phyloP scores from a whole-genome alignment of 2,113 vertebrate species.

The Hyperopisus bebe region DNA sequence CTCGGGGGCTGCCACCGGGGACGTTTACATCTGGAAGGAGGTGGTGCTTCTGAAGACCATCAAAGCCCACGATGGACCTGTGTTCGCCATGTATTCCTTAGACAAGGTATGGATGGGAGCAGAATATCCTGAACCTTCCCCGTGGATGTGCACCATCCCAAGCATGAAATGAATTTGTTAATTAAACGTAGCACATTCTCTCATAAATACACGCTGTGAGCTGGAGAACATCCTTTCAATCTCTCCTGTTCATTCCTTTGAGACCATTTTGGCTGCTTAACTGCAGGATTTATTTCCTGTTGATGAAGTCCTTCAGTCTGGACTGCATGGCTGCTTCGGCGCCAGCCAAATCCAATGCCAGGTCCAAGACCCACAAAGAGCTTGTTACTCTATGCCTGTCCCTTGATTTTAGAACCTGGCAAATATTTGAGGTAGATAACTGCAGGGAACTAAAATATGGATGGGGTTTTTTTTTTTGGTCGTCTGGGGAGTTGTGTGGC shows the following conservation, averaged over 20 bases:
- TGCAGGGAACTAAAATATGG: background rate
- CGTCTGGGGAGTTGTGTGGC: background rate
- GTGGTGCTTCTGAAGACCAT: constrained; percentile 80
- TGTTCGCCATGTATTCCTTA: constrained; percentile 92
- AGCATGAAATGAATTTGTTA: background rate
- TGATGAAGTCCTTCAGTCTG: background rate
- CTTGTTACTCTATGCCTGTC: background rate
- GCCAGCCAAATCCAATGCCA: background rate
- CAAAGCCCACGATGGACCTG: constrained; percentile 92
- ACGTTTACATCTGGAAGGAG: constrained; percentile 95
- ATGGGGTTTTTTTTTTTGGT: background rate
- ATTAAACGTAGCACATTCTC: background rate
- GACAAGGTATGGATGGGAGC: constrained; percentile 74
- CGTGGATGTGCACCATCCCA: background rate
- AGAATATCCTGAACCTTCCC: background rate
- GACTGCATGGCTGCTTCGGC: background rate
- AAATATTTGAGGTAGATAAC: background rate
- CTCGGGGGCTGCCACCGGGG: constrained; percentile 86
- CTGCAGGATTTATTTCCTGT: background rate
- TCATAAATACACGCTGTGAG: background rate
- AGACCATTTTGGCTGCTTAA: background rate
- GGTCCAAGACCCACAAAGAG: background rate
- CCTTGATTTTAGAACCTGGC: background rate
- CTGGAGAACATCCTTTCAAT: background rate
- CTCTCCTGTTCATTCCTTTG: background rate